Evolutionary conservation across 2,113 vertebrate species (phyloP), one percentile per base, ranked within the genome.

Genomic region (Muscicapa adusta): DNA sequence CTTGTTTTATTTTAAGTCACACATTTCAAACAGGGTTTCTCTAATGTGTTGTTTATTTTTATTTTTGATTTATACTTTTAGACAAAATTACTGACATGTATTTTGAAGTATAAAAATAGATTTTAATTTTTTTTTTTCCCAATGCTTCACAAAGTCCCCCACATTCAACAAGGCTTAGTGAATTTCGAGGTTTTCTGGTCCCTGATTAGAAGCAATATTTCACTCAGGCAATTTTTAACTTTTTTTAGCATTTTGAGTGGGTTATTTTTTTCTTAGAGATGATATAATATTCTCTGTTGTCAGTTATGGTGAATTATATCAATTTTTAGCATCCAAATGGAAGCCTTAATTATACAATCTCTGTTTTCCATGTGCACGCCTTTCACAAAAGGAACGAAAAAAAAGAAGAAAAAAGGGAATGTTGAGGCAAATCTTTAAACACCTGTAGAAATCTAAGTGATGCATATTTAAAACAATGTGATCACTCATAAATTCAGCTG

Each of bases 381-480:
- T 86, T 94, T 86, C 80, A 50, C 60, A 87, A 90, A 94, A 75
- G 36, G 56, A 40, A 75, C 34, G 86, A 67, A 86, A 86, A 58
- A 67, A 70, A 12, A 4, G 0, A 3, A 3, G 50, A 26, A 43
- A 70, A 72, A 90, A 53, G 40, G 18, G 84, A 84, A 81, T 66
- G 34, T 90, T 93, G 81, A 84, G 62, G 88, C 4, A 47, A 73
- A 62, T 80, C 63, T 93, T 88, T 94, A 85, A 93, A 93, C 95
- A 98, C 97, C 96, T 97, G 96, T 97, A 95, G 95, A 96, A 96
- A 96, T 96, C 78, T 94, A 89, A 91, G 84, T 87, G 73, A 96
- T 93, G 91, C 93, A 96, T 96, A 96, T 96, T 97, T 96, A 95
- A 95, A 97, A 96, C 94, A 97, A 95, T 94, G 89, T 91, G 95